phyloP scores from a whole-genome alignment of 1,140 invertebrate species.

The Galleria mellonella region DNA sequence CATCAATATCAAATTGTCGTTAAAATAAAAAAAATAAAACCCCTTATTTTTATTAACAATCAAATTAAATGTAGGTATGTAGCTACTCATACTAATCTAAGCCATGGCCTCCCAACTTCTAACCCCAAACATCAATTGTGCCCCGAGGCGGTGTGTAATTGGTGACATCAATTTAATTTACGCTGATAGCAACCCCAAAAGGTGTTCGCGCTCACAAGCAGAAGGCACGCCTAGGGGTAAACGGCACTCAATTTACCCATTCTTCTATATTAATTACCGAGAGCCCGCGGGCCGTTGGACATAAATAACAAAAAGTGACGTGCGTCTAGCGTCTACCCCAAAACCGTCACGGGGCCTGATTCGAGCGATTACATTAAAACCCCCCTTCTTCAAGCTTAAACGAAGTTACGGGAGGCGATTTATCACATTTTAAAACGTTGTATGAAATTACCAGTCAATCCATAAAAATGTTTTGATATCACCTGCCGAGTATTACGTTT shows the following conservation, averaged over 20 bases:
- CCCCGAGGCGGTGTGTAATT: slow-evolving; percentile 1
- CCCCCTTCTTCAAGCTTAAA: slow-evolving; percentile 27
- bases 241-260: slow-evolving; percentile 34
- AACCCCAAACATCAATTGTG: too few species aligned
- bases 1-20: too few species aligned
- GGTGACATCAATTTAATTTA: slow-evolving; percentile 23
- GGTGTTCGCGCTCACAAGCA: slow-evolving; percentile 17
- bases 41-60: too few species aligned
- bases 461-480: slow-evolving; percentile 18
- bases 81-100: too few species aligned
- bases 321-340: slow-evolving; percentile 17
- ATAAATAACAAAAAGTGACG: slow-evolving; percentile 57
- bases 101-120: too few species aligned
- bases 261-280: slow-evolving; percentile 47
- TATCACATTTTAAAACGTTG: slow-evolving; percentile 38
- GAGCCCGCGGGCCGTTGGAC: slow-evolving; percentile 36
- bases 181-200: slow-evolving; percentile 21
- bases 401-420: slow-evolving; percentile 36
- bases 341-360: slow-evolving; percentile 31
- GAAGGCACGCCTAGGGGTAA: slow-evolving; percentile 30
- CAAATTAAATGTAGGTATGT: not conserved
- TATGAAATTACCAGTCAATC: slow-evolving; percentile 11
- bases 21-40: too few species aligned
- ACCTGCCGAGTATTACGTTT: slow-evolving; percentile 13
- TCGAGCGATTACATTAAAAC: slow-evolving; percentile 29